phyloP scores from a whole-genome alignment of 2,888 invertebrate genomes.

The Apamea crenata region DNA sequence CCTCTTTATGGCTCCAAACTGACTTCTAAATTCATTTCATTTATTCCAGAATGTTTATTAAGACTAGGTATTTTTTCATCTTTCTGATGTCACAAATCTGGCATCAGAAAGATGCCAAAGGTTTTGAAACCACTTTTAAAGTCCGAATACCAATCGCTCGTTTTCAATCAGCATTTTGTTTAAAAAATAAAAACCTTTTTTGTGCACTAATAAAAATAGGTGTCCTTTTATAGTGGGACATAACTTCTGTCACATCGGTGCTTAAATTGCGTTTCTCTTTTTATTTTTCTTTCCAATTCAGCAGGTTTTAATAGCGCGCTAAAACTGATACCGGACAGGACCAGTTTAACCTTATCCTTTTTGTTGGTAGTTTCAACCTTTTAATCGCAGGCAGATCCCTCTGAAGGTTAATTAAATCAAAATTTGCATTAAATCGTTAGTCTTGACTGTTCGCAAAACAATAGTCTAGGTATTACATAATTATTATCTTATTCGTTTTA shows the following conservation, averaged over 20 bases:
- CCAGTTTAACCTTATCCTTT: slow-evolving; percentile 17
- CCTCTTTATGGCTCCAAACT: neutral
- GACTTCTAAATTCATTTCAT: neutral
- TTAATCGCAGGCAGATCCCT: neutral
- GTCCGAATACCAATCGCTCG: neutral
- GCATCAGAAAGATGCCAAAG: too few relatives aligned
- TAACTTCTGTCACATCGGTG: slow-evolving; percentile 18
- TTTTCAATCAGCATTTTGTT: neutral
- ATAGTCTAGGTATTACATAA: neutral
- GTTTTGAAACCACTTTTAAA: neutral
- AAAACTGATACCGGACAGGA: slow-evolving; percentile 4
- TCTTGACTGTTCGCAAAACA: neutral
- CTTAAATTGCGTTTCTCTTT: slow-evolving; percentile 1
- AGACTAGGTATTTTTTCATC: neutral
- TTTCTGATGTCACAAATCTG: neutral
- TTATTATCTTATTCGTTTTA: slow-evolving; percentile 12
- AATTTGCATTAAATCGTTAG: neutral
- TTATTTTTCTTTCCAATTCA: neutral
- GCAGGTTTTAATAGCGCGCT: neutral
- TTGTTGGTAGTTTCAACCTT: slow-evolving; percentile 3
- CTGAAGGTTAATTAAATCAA: neutral
- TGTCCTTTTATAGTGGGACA: neutral
- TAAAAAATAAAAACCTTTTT: slow-evolving; percentile 2
- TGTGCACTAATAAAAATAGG: neutral
- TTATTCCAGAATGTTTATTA: neutral